These are phyloP conservation scores for Epinotia brunnichana DNA, from an alignment of 2,888 invertebrate species.

Conservation along the genomic window DNA sequence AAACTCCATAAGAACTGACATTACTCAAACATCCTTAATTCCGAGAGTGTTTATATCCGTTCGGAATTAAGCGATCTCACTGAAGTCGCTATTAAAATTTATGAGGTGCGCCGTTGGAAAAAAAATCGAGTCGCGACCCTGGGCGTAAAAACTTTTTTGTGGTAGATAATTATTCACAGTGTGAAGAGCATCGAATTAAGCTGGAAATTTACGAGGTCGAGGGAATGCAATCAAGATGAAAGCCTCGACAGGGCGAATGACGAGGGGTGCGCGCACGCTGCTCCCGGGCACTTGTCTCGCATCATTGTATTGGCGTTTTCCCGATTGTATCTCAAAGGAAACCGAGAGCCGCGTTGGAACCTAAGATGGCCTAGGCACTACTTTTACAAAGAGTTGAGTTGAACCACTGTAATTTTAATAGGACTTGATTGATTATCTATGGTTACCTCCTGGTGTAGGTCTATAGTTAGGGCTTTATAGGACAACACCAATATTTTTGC, in stretches of 20 bases:
- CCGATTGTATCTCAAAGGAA: too few species aligned
- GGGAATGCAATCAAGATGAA: slow-evolving; percentile 67
- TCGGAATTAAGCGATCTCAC: slow-evolving; percentile 28
- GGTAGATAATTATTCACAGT: slow-evolving; percentile 55
- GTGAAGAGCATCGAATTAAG: slow-evolving; percentile 61
- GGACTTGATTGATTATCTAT: too few species aligned
- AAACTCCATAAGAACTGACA: not conserved
- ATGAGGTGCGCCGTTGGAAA: slow-evolving; percentile 34
- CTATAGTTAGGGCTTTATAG: too few species aligned
- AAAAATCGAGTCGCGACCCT: slow-evolving; percentile 38
- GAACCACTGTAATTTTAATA: too few species aligned
- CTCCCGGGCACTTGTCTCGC: not conserved
- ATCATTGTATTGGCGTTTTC: too few species aligned
- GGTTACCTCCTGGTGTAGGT: too few species aligned
- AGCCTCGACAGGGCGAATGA: slow-evolving; percentile 56
- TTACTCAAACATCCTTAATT: slow-evolving; percentile 17
- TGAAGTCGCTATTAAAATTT: slow-evolving; percentile 42
- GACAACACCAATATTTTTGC: too few species aligned
- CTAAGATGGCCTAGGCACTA: too few species aligned
- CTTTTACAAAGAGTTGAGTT: too few species aligned
- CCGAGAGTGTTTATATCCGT: slow-evolving; percentile 33
- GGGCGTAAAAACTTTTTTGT: slow-evolving; percentile 44
- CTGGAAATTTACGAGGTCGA: slow-evolving; percentile 62
- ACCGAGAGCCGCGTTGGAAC: too few species aligned
- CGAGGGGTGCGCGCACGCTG: slow-evolving; percentile 43